Evolutionary conservation across 2,888 invertebrate species (phyloP).

Genomic region (Nephrotoma guestfalica): DNA sequence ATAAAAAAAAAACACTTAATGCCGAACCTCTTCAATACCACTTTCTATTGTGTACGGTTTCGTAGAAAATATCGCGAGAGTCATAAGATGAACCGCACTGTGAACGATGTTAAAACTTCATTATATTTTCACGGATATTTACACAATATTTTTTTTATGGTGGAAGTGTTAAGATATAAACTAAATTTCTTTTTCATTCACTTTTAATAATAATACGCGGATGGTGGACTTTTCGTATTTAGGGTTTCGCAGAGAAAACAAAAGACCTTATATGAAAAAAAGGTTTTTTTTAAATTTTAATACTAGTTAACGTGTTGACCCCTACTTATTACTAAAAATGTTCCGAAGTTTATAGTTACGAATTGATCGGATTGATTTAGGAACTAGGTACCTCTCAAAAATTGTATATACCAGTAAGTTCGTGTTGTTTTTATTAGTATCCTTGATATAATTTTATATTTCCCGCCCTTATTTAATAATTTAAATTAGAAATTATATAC

Average conservation of each 20-base stretch:
- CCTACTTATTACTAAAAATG: not conserved
- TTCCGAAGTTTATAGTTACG: not conserved
- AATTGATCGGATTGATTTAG: not conserved
- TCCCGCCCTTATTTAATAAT: not conserved
- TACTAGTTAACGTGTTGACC: not conserved
- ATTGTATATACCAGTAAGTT: not conserved
- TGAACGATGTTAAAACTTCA: not conserved
- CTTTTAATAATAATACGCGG: too few relatives aligned
- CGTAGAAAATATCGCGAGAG: not conserved
- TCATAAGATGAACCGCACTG: not conserved
- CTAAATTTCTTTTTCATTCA: not conserved
- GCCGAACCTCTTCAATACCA: not conserved
- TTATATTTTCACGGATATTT: not conserved
- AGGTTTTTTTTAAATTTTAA: not conserved
- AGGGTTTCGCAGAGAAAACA: not conserved
- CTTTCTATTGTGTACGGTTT: not conserved
- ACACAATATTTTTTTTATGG: not conserved
- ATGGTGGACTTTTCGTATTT: not conserved
- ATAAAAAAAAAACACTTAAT: not conserved
- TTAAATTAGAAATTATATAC: not conserved
- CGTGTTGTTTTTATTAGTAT: not conserved
- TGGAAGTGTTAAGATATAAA: not conserved
- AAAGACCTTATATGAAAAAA: not conserved
- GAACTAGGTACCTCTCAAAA: not conserved
- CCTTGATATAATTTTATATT: not conserved